Conservation (phyloP, 2,888 invertebrate genomes). For the Adela reaumurella region DNA sequence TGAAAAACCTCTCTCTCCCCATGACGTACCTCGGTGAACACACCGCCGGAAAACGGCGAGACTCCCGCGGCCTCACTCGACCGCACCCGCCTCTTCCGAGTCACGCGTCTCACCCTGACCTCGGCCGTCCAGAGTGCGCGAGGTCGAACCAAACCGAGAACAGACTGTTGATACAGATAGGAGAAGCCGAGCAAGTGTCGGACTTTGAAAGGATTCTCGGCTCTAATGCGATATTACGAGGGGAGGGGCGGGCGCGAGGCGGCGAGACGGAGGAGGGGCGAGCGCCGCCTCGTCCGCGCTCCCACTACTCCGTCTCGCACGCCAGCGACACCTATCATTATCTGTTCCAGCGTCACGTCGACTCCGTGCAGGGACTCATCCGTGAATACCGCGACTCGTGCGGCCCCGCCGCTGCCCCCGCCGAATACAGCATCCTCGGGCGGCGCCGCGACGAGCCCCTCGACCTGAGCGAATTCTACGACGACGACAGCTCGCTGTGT, state of each 20-base stretch:
- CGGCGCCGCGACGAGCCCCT: slow-evolving; percentile 36
- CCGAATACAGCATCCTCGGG: slow-evolving; percentile 27
- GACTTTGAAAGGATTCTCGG: slow-evolving; percentile 63
- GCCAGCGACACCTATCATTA: slow-evolving; percentile 44
- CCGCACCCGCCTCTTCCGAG: slow-evolving; percentile 3
- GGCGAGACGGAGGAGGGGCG: too few relatives aligned
- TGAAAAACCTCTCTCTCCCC: slow-evolving; percentile 41
- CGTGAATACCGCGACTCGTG: slow-evolving; percentile 26
- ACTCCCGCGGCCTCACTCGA: slow-evolving; percentile 24
- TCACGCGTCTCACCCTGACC: slow-evolving; percentile 35
- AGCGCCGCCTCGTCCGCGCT: slow-evolving; percentile 36
- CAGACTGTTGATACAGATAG: slow-evolving; percentile 52
- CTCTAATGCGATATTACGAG: slow-evolving; percentile 52
- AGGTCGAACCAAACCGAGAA: slow-evolving; percentile 35
- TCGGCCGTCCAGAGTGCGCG: slow-evolving; percentile 43
- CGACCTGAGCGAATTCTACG: slow-evolving; percentile 48
- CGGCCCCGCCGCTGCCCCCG: slow-evolving; percentile 6
- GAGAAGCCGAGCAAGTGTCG: slow-evolving; percentile 57
- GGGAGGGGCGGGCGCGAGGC: slow-evolving; percentile 29
- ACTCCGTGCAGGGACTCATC: slow-evolving; percentile 38
- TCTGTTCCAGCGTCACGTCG: slow-evolving; percentile 41
- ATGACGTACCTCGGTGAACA: slow-evolving; percentile 39
- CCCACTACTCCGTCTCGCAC: slow-evolving; percentile 40
- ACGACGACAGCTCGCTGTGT: slow-evolving; percentile 37
- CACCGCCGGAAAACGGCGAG: slow-evolving; percentile 29